phyloP scores from a whole-genome alignment of 2,113 vertebrate species.

The Isichthys henryi region DNA sequence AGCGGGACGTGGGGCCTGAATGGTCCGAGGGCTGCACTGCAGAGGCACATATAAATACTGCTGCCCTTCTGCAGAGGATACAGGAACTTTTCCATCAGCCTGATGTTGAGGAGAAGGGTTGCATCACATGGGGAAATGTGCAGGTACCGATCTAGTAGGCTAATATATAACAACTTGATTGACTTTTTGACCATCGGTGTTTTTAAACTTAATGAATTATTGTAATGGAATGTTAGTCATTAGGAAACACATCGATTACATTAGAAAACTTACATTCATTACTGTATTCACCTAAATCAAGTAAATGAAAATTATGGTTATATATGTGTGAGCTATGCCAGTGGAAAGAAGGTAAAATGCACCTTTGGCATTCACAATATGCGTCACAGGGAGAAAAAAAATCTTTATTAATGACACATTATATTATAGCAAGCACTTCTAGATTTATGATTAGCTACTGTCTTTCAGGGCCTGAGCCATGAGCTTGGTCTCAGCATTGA shows the following conservation, averaged over 20 bases:
- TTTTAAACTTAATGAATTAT: not conserved
- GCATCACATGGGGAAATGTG: constrained; percentile 48
- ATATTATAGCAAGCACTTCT: not conserved
- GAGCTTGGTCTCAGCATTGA: constrained; percentile 40
- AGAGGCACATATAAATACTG: not conserved
- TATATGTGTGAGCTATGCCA: not conserved
- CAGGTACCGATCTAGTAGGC: constrained; percentile 40
- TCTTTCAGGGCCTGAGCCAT: constrained; percentile 45
- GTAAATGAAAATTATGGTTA: not conserved
- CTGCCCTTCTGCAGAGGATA: constrained; percentile 30
- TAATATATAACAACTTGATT: not conserved
- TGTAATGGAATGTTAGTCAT: not conserved
- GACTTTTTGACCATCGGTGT: not conserved
- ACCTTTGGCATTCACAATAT: not conserved
- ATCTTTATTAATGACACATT: not conserved
- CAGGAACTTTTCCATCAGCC: constrained; percentile 37
- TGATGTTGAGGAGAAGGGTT: constrained; percentile 30
- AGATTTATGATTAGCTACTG: not conserved
- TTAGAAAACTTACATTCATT: not conserved
- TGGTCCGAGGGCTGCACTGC: not conserved
- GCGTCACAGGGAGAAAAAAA: not conserved
- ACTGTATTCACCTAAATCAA: not conserved
- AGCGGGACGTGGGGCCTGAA: not conserved
- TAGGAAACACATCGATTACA: not conserved
- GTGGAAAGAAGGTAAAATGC: not conserved